A percentile compares a stretch with the other conserved stretches of the same genome.
phyloP scores from a whole-genome alignment of 2,888 invertebrate species.

The Gastracanthus pulcherrimus region DNA sequence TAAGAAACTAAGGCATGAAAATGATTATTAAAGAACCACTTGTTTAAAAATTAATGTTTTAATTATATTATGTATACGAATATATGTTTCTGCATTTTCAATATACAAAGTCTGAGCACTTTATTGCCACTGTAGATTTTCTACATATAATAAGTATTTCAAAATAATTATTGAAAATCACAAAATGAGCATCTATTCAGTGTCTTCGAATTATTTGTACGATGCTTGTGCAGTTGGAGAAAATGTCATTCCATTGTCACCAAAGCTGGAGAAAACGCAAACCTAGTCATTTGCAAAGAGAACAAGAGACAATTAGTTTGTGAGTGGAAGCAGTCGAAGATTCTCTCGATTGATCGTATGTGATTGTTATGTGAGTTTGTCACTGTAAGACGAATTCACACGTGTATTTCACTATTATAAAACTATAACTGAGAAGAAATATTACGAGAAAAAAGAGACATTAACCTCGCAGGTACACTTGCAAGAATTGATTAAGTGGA shows the following conservation, averaged over 20 bases:
- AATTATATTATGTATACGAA: background rate
- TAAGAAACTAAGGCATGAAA: background rate
- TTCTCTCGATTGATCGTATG: constrained; percentile 37
- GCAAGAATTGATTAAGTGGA: constrained; percentile 41
- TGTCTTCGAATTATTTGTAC: constrained; percentile 37
- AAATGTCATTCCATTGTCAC: constrained; percentile 16
- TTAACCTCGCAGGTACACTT: constrained; percentile 38
- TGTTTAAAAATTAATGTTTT: background rate
- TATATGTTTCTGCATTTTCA: background rate
- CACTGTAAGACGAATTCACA: constrained; percentile 25
- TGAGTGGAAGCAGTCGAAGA: background rate
- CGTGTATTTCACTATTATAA: constrained; percentile 37
- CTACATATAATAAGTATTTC: background rate
- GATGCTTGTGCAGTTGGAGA: background rate
- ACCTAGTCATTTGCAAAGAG: background rate
- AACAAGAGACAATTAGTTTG: constrained; percentile 1
- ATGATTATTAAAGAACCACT: background rate
- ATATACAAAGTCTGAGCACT: too few relatives aligned
- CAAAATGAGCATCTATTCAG: background rate
- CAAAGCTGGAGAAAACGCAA: background rate
- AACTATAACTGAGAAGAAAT: constrained; percentile 41
- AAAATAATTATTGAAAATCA: background rate
- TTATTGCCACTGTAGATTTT: too few relatives aligned
- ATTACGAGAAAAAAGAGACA: constrained; percentile 34
- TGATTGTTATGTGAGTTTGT: constrained; percentile 47